Evolutionary conservation across 2,113 vertebrate species (phyloP).

Genomic region (Ancistrus triradiatus): DNA sequence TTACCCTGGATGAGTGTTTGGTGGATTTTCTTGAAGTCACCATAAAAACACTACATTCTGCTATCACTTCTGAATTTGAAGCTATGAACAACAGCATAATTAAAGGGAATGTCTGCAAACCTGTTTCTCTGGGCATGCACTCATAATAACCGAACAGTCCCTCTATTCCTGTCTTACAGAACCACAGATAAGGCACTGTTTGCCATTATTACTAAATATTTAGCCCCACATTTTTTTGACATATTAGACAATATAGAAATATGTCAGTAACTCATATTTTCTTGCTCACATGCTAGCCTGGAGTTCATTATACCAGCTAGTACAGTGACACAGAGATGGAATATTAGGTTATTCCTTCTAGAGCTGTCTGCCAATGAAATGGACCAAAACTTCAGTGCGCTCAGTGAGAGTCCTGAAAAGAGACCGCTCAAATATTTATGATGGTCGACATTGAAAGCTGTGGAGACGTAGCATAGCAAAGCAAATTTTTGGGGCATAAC

Average conservation of each 20-base stretch:
- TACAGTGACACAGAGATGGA: conserved; percentile 22
- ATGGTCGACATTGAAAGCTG: neutral
- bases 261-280: conserved; percentile 32
- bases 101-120: conserved; percentile 27
- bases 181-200: no score
- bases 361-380: conserved; percentile 32
- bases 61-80: conserved; percentile 13
- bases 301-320: no score
- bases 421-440: conserved; percentile 20
- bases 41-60: conserved; percentile 52
- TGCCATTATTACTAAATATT: no score
- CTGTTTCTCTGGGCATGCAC: neutral
- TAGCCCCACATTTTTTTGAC: no score
- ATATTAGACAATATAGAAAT: neutral
- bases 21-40: conserved; percentile 59
- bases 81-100: conserved; percentile 20
- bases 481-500: conserved; percentile 1
- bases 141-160: conserved; percentile 10
- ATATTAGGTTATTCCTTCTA: no score
- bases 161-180: no score
- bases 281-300: conserved; percentile 16
- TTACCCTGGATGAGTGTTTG: conserved; percentile 22
- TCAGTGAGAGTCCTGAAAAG: neutral
- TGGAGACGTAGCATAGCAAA: neutral
- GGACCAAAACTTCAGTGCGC: neutral